Evolutionary conservation across 2,113 vertebrate genomes (phyloP), one percentile per base, ranked within the genome.

Genomic region (Carassius carassius): DNA sequence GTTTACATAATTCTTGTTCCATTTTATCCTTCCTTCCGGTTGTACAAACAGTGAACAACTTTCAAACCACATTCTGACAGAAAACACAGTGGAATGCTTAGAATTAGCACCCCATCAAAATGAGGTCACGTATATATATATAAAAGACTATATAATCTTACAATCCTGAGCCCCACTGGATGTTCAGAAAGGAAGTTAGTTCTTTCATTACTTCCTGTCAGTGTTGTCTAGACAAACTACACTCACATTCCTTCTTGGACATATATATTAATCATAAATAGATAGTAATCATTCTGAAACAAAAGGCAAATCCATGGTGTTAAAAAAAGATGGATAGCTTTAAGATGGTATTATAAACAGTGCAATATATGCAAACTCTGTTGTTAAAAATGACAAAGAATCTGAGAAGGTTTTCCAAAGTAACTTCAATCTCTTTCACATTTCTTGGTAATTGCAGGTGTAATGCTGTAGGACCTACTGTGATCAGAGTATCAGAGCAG

Each of bases 51-150:
- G 58, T 60, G 7, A 79, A 58, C 23, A 12, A 41, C 75, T 89
- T 75, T 84, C 67, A 74, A 81, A 29, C 72, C 21, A 87, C 82
- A 84, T 84, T 89, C 81, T 87, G 82, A 90, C 83, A 65, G 78
- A 86, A 75, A 76, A 87, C 58, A 35, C 54, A 35, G 84, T 58
- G 41, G 69, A 84, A 82, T 54, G 84, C 82, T 85, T 85, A 32
- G 37, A 74, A 86, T 56, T 65, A 85, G 86, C 91, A 90, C 88
- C 70, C 35, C 47, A 82, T 89, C 76, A 88, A 87, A 91, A 90
- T 70, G 86, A 91, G 90, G 87, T 87, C 49, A 11, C 78, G 87
- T 84, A 77, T 56, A 3, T 35, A 41, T 35, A 21, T 21, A 54
- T 51, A 4, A 47, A 10, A 41, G 37, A 37, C 37, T 5, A 5